Evolutionary conservation across 2,888 invertebrate genomes (phyloP).

Genomic region (Phyllotreta striolata): DNA sequence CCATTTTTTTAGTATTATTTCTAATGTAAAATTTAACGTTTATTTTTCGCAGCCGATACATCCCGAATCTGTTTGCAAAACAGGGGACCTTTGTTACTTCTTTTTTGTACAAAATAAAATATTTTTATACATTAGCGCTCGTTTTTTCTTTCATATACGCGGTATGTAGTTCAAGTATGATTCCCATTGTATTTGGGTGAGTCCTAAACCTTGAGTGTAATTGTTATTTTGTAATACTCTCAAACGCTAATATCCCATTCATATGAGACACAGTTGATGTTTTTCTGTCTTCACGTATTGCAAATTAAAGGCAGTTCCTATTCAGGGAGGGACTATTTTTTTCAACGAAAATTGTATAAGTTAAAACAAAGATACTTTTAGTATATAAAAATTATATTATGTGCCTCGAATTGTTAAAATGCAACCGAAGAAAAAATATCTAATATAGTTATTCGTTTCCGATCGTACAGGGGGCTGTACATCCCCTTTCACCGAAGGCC

Average conservation of each 20-base stretch:
- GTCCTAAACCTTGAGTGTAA: conserved; percentile 44
- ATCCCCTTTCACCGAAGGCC: too few relatives aligned
- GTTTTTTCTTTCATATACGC: conserved; percentile 32
- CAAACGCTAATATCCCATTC: conserved; percentile 34
- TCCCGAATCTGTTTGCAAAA: conserved; percentile 32
- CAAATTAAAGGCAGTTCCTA: conserved; percentile 22
- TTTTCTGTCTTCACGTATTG: conserved; percentile 23
- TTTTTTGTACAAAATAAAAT: conserved; percentile 44
- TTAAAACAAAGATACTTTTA: too few relatives aligned
- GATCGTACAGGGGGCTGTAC: too few relatives aligned
- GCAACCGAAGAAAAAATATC: too few relatives aligned
- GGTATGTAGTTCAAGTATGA: conserved; percentile 48
- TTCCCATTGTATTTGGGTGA: conserved; percentile 38
- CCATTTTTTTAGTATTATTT: conserved; percentile 21
- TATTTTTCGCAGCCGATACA: conserved; percentile 21
- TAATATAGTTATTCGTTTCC: too few relatives aligned
- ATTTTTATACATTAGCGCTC: conserved; percentile 32
- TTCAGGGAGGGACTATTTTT: conserved; percentile 10
- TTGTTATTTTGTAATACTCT: conserved; percentile 42
- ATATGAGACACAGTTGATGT: conserved; percentile 21
- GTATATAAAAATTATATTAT: neutral
- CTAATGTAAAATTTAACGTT: conserved; percentile 9
- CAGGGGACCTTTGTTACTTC: conserved; percentile 37
- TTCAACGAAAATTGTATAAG: too few relatives aligned
- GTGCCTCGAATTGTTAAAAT: too few relatives aligned